Evolutionary conservation across 2,888 invertebrate genomes (phyloP), one percentile per base, ranked within the genome.

Genomic region (Chesias legatella): DNA sequence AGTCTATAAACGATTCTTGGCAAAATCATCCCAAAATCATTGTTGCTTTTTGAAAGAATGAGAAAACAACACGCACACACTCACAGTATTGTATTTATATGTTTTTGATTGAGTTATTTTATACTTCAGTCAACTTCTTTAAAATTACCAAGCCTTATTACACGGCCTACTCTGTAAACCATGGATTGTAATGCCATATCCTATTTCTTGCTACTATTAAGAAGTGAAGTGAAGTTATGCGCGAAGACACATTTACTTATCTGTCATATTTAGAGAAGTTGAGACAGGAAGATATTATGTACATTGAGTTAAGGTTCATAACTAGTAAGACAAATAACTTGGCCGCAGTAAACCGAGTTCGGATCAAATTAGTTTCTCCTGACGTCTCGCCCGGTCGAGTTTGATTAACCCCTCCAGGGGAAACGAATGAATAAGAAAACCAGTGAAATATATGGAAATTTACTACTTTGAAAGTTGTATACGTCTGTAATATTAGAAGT

Each of bases 341-440:
- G 64, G 60, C 64, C 66, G 61, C 61, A 63, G 66, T 63, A 60
- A 80, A 28, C 36, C 25, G 36, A 84, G 70, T 85, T 83, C 66
- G 62, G 63, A 78, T 81, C 71, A 71, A 82, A 81, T 84, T 82
- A 82, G 81, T 78, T 78, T 60, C 52, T 61, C 73, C 73, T 76
- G 78, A 70, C 74, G 73, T 63, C 63, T 69, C 63, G 61, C 60
- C 53, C 65, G 63, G 61, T 63, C 63, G 63, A 58, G 58, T 82
- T 76, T 80, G 81, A 84, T 84, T 79, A 82, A 71, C 73, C 67
- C 67, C 71, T 68, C 58, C 45, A 50, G 57, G 70, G 68, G 60
- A 66, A 68, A 70, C 63, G 70, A 75, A 65, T 65, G 63, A 67
- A 63, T 53, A 60, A 53, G 44, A 44, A 55, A 54, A 63, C 47